Percentiles rank a stretch among this genome's conserved stretches.
These are phyloP conservation scores for Dicyrtoma fusca DNA, from an alignment of 2,888 invertebrate species.

Conservation along the genomic window DNA sequence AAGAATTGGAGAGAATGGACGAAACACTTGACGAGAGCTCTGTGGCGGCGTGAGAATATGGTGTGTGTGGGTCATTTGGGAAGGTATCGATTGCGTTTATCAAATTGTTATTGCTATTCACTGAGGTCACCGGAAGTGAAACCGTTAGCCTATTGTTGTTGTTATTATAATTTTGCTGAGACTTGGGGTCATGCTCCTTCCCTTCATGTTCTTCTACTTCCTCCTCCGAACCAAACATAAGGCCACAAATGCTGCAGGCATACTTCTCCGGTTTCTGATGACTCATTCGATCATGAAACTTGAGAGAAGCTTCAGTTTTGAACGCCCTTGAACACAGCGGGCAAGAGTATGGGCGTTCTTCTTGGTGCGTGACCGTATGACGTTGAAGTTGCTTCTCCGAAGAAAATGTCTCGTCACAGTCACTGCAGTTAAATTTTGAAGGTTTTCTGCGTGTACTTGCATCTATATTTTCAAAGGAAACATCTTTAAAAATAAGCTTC, in stretches of 20 bases:
- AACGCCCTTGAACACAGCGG: neutral
- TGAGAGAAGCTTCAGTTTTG: constrained; percentile 12
- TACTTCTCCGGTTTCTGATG: neutral
- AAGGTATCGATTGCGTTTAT: neutral
- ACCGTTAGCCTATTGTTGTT: too few species aligned
- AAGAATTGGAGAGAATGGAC: neutral
- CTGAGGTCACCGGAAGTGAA: neutral
- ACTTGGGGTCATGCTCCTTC: neutral
- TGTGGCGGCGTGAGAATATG: constrained; percentile 18
- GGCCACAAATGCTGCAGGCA: constrained; percentile 20
- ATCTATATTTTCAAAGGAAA: too few species aligned
- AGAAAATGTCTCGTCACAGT: too few species aligned
- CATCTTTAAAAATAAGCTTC: too few species aligned
- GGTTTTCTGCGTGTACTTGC: too few species aligned
- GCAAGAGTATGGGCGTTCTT: constrained; percentile 11
- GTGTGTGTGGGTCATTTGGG: neutral
- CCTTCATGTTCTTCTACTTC: constrained; percentile 25
- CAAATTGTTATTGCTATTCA: neutral
- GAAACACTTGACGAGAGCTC: constrained; percentile 22
- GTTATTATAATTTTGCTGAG: neutral
- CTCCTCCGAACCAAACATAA: constrained; percentile 7
- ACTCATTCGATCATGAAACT: constrained; percentile 7
- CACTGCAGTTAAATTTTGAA: too few species aligned
- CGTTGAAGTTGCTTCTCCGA: neutral
- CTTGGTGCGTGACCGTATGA: constrained; percentile 1